A percentile compares a stretch with the other conserved stretches of the same genome.
Conservation (phyloP, 2,113 vertebrate species). For the Cranoglanis bouderius region DNA sequence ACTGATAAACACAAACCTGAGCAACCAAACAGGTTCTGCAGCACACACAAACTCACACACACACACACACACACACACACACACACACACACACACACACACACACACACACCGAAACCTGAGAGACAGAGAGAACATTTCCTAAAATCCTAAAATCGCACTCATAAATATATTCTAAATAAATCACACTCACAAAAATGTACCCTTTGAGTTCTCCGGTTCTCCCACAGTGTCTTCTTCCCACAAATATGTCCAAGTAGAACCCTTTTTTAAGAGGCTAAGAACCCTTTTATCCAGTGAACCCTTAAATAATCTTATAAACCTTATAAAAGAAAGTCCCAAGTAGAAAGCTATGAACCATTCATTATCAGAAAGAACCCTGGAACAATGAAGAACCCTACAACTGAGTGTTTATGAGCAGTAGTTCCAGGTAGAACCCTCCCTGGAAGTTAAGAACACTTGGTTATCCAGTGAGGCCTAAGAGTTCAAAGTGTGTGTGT, state of each 20-base stretch:
- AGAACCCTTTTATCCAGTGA: no score
- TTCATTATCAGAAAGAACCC: background rate
- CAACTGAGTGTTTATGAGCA: background rate
- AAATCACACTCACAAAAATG: background rate
- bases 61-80: slow-evolving; percentile 35
- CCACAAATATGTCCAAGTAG: background rate
- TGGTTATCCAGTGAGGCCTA: background rate
- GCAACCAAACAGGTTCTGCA: slow-evolving; percentile 71
- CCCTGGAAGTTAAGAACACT: background rate
- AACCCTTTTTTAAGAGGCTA: background rate
- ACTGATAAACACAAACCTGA: slow-evolving; percentile 59
- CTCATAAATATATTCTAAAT: background rate
- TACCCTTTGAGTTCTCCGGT: background rate
- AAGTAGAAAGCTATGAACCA: no score
- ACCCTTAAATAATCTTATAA: no score
- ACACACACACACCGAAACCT: slow-evolving; percentile 48
- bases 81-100: slow-evolving; percentile 33
- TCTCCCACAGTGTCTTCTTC: background rate
- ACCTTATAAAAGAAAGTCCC: no score
- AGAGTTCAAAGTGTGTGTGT: background rate
- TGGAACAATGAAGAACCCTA: background rate
- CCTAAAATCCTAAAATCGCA: slow-evolving; percentile 31
- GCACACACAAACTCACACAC: slow-evolving; percentile 49
- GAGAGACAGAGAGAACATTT: slow-evolving; percentile 67
- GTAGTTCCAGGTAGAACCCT: background rate